Percentiles rank a stretch among this genome's conserved stretches.
These are phyloP conservation scores for Serilophus lunatus DNA, from an alignment of 2,113 vertebrate genomes.

Conservation along the genomic window DNA sequence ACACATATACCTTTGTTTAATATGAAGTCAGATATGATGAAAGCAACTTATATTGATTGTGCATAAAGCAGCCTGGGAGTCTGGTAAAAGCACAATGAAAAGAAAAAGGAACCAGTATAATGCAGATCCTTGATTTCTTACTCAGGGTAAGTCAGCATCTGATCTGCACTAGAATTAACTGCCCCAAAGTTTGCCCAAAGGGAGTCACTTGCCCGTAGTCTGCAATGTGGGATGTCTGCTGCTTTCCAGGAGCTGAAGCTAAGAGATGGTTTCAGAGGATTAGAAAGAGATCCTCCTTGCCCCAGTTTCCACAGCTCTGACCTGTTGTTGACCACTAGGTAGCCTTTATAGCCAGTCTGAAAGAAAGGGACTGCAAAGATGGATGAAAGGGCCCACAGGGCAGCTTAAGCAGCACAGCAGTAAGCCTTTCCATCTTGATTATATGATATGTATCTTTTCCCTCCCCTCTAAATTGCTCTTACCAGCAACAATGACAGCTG, in stretches of 20 bases:
- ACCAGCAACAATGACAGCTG: not conserved
- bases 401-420: not conserved
- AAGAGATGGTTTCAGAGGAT: not conserved
- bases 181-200: not conserved
- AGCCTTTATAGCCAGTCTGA: not conserved
- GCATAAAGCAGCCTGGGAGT: not conserved
- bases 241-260: not conserved
- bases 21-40: not conserved
- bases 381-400: not conserved
- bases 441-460: not conserved
- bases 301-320: not conserved
- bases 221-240: not conserved
- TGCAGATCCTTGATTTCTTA: not conserved
- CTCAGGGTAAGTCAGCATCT: not conserved
- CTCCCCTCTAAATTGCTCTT: not conserved
- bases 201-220: not conserved
- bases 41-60: not conserved
- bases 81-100: not conserved
- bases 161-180: not conserved
- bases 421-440: not conserved
- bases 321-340: not conserved
- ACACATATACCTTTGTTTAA: not conserved
- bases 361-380: fast-evolving
- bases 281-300: not conserved
- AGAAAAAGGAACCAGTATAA: not conserved